phyloP scores from a whole-genome alignment of 2,888 invertebrate genomes.

The Celastrina argiolus region DNA sequence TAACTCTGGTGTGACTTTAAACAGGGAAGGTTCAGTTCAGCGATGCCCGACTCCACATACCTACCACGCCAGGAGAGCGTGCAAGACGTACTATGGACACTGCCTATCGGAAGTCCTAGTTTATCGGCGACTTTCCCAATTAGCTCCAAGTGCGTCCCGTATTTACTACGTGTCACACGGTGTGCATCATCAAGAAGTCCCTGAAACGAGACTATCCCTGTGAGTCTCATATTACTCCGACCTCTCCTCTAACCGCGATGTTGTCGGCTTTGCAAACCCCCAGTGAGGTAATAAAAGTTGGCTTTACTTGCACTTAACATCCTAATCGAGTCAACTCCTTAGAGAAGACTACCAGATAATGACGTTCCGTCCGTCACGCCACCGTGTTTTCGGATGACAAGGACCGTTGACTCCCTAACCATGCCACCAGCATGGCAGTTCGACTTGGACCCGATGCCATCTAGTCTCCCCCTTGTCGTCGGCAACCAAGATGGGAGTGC shows the following conservation, averaged over 20 bases:
- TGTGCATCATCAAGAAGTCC: constrained; percentile 36
- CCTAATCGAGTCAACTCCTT: too few relatives aligned
- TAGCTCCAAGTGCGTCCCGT: constrained; percentile 35
- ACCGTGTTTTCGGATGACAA: too few relatives aligned
- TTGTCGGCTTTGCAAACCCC: constrained; percentile 45
- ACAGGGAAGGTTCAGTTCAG: constrained; percentile 17
- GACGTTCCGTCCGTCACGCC: too few relatives aligned
- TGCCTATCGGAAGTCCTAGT: constrained; percentile 32
- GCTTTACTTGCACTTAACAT: too few relatives aligned
- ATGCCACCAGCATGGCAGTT: too few relatives aligned
- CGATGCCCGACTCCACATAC: constrained; percentile 34
- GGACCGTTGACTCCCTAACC: too few relatives aligned
- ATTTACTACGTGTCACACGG: constrained; percentile 35
- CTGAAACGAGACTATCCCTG: constrained; percentile 45
- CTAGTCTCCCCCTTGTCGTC: too few relatives aligned
- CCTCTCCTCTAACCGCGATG: constrained; percentile 35
- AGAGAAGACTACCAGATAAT: too few relatives aligned
- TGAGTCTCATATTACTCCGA: constrained; percentile 42
- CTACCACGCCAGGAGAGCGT: constrained; percentile 37
- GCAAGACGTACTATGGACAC: constrained; percentile 31
- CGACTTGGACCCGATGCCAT: too few relatives aligned
- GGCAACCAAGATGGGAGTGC: too few relatives aligned
- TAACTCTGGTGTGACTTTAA: background rate
- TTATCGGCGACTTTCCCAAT: constrained; percentile 33
- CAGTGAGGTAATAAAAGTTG: constrained; percentile 32